These are phyloP conservation scores for Urocitellus parryii DNA, from an alignment of 2,113 vertebrate genomes.

Conservation along the genomic window DNA sequence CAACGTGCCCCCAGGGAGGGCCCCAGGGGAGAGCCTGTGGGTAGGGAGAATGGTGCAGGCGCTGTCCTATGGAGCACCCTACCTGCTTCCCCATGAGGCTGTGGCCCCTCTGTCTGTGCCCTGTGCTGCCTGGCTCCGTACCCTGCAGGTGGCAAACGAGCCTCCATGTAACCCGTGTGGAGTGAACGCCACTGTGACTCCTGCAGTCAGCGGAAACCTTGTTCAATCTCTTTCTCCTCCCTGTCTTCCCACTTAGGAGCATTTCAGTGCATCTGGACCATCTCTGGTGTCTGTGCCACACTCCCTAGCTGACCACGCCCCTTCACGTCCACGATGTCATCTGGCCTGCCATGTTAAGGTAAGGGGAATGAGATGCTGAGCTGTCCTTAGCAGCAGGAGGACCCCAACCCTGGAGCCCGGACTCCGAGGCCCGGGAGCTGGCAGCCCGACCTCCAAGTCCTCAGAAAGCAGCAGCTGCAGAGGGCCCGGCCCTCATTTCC, in stretches of 20 bases:
- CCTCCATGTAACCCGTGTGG: neutral
- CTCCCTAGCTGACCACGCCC: neutral
- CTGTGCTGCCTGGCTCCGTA: neutral
- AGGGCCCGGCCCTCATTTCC: neutral
- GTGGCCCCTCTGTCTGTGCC: neutral
- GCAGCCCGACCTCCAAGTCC: rapidly evolving
- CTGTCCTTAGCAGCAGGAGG: neutral
- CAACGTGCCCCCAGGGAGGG: rapidly evolving
- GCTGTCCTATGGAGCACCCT: no score
- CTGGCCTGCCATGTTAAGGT: neutral
- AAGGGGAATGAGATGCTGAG: constrained; percentile 15
- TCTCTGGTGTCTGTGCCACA: neutral
- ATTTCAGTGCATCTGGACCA: no score
- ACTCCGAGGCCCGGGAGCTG: neutral
- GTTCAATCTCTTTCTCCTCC: neutral
- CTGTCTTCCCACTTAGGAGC: neutral
- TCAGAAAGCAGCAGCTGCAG: neutral
- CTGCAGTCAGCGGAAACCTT: neutral
- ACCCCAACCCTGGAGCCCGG: neutral
- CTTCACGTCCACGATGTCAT: neutral
- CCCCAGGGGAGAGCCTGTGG: neutral
- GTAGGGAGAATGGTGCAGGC: no score
- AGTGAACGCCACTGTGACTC: neutral
- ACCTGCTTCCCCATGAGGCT: neutral
- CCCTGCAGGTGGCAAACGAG: neutral